A percentile compares a stretch with the other conserved stretches of the same genome.
Conservation (phyloP, 2,113 vertebrate species). For the Lycaon pictus region DNA sequence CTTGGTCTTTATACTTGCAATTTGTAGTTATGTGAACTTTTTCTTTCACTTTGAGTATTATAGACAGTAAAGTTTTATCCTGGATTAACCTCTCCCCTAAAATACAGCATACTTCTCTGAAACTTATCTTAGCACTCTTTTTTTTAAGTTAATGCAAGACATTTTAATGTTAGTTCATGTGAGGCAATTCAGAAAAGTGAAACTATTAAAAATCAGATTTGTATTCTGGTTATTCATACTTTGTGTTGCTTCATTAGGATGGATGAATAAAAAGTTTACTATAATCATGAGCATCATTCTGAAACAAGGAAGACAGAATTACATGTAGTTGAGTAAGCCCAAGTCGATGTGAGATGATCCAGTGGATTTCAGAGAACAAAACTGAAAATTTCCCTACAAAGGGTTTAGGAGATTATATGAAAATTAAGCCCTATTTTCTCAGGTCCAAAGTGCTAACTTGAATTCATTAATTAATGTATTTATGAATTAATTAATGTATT, state of each 20-base stretch:
- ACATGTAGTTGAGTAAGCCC: background rate
- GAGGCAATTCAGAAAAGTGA: background rate
- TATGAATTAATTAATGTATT: background rate
- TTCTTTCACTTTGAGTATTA: background rate
- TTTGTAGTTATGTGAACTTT: background rate
- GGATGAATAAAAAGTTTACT: conserved; percentile 22
- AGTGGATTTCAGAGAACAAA: background rate
- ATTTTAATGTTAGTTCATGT: background rate
- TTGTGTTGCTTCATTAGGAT: background rate
- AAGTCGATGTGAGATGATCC: background rate
- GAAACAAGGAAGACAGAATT: background rate
- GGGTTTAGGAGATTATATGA: background rate
- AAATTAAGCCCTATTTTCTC: conserved; percentile 1
- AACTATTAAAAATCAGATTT: conserved; percentile 11
- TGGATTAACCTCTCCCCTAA: background rate
- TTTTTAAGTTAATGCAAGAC: conserved; percentile 7
- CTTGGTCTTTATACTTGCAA: background rate
- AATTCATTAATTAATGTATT: background rate
- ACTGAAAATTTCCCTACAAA: background rate
- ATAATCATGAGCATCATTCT: background rate
- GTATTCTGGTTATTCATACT: background rate
- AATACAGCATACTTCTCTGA: background rate
- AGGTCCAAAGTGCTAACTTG: conserved; percentile 5
- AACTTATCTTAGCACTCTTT: background rate
- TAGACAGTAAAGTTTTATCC: conserved; percentile 36